These are phyloP conservation scores for Pegea sp. DNA, from an alignment of 23 tunicate species.

Conservation along the genomic window DNA sequence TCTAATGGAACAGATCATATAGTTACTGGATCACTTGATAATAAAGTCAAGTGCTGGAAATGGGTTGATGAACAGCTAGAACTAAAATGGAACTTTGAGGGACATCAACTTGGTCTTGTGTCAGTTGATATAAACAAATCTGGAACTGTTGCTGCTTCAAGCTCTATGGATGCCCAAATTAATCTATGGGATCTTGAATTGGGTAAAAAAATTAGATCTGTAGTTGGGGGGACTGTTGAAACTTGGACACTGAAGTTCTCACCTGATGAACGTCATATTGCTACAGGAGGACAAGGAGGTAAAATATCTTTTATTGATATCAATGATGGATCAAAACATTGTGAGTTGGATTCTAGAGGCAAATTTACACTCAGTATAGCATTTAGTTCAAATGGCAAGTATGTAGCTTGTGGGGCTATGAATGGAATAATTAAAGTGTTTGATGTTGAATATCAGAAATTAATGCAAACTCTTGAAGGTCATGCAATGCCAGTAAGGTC, in stretches of 20 bases:
- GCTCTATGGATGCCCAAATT: constrained; percentile 82
- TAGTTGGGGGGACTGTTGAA: constrained; percentile 87
- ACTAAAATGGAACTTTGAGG: constrained; percentile 74
- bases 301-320: constrained; percentile 52
- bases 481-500: constrained; percentile 98
- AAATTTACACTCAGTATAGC: constrained; percentile 86
- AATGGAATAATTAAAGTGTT: constrained; percentile 92
- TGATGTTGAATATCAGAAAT: constrained; percentile 46
- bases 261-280: constrained; percentile 69
- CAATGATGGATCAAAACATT: constrained; percentile 70
- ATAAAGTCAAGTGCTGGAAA: constrained; percentile 93
- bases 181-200: constrained; percentile 86
- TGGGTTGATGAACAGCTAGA: constrained; percentile 90
- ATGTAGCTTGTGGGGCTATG: constrained; percentile 92
- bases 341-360: constrained; percentile 82
- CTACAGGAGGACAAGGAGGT: constrained; percentile 93
- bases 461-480: constrained; percentile 70
- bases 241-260: constrained; percentile 91
- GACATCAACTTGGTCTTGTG: constrained; percentile 88
- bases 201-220: constrained; percentile 66
- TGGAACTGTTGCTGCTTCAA: constrained; percentile 91
- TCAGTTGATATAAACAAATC: constrained; percentile 54
- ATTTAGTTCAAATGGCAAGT: constrained; percentile 84
- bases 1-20: constrained; percentile 87
- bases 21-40: constrained; percentile 91